Conservation (phyloP, 37 sponge, comb jelly and placozoan genomes). For the Diacarnus erythraeanus region DNA sequence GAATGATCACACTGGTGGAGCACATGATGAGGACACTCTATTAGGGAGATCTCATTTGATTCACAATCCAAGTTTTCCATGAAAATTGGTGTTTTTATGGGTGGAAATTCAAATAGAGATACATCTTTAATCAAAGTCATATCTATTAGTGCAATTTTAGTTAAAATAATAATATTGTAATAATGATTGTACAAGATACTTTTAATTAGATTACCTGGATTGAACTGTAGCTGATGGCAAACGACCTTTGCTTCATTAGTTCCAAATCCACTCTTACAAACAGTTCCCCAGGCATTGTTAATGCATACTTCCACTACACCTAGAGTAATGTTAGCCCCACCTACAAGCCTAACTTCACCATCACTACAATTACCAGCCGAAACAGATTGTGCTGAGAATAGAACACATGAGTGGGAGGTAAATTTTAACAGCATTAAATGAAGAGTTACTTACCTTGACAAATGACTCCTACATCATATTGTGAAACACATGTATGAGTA, state of each 20-base stretch:
- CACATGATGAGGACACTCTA: no score
- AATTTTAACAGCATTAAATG: neutral
- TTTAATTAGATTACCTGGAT: no score
- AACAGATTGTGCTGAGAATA: neutral
- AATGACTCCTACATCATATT: no score
- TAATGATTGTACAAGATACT: no score
- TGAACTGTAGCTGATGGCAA: slow-evolving; percentile 7
- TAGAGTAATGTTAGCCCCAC: slow-evolving; percentile 11
- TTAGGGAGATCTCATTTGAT: no score
- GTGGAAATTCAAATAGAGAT: no score
- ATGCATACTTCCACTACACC: slow-evolving; percentile 40
- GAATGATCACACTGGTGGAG: slow-evolving; percentile 23
- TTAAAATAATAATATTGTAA: no score
- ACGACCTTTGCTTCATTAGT: slow-evolving; percentile 6
- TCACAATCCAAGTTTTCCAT: no score
- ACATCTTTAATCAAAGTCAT: no score
- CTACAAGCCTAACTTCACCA: slow-evolving; percentile 38
- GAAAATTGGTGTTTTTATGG: no score
- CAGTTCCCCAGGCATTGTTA: slow-evolving; percentile 32
- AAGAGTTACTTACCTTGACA: no score
- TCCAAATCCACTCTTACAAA: slow-evolving; percentile 18
- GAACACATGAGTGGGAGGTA: neutral
- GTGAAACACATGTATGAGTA: no score
- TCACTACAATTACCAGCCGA: slow-evolving; percentile 24
- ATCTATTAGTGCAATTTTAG: neutral